Percentiles rank a stretch among this genome's conserved stretches.
Evolutionary conservation across 2,113 vertebrate species (phyloP).

Genomic region (Eira barbara): DNA sequence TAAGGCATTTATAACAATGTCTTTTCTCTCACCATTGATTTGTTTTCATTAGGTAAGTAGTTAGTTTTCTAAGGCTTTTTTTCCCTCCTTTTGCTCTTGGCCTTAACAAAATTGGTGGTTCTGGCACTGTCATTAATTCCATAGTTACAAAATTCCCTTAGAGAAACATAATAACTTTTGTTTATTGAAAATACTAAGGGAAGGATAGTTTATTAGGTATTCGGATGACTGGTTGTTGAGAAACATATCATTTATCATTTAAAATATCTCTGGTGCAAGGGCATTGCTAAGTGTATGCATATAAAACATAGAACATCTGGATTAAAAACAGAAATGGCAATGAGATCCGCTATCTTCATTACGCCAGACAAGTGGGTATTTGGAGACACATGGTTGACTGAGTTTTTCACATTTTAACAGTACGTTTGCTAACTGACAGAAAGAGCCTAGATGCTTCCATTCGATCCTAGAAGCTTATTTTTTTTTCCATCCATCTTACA

Average conservation of each 20-base stretch:
- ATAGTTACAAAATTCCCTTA: conserved; percentile 29
- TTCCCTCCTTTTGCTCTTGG: conserved; percentile 33
- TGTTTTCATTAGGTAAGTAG: conserved; percentile 70
- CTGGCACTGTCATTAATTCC: conserved; percentile 56
- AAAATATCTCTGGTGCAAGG: conserved; percentile 12
- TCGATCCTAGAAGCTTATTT: neutral
- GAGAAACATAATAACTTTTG: conserved; percentile 37
- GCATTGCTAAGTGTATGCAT: neutral
- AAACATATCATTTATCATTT: conserved; percentile 48
- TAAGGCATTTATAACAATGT: conserved; percentile 67
- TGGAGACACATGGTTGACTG: neutral
- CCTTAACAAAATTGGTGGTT: conserved; percentile 46
- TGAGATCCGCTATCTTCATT: neutral
- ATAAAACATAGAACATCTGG: conserved; percentile 33
- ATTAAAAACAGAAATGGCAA: conserved; percentile 41
- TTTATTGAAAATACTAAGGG: conserved; percentile 44
- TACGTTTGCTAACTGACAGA: neutral
- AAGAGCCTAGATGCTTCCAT: neutral
- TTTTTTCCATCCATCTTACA: neutral
- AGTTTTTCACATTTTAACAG: conserved; percentile 24
- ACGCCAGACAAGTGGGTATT: neutral
- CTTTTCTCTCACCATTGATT: conserved; percentile 66
- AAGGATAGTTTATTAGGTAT: conserved; percentile 39
- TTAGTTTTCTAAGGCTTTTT: conserved; percentile 49
- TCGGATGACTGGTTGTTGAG: neutral